Evolutionary conservation across 2,888 invertebrate species (phyloP), one percentile per base, ranked within the genome.

Genomic region (Thymelicus acteon): DNA sequence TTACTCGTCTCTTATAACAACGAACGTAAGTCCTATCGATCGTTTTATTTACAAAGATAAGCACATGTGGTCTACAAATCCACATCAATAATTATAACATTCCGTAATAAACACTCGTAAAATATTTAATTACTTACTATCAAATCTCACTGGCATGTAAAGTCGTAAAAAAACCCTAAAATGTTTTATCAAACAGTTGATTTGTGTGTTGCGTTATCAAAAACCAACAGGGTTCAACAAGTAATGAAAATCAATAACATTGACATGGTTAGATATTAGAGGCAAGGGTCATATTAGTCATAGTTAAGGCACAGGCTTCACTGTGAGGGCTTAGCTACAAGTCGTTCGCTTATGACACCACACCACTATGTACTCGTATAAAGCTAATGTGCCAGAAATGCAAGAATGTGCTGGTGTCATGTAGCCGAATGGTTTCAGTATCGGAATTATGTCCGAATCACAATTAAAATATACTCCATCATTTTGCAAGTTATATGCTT

Each of bases 181-280:
- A 54, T 15, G 44, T 7, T 64, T 65, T 65, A 60, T 71, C 64
- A 65, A 65, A 71, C 47, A 60, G 31, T 60, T 65, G 65, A 71
- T 71, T 58, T 71, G 37, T 71, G 37, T 65, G 60, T 70, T 47
- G 58, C 8, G 48, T 71, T 71, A 65, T 71, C 71, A 71, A 65
- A 60, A 71, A 71, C 64, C 54, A 71, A 65, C 71, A 71, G 31
- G 65, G 65, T 54, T 71, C 71, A 71, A 71, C 71, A 71, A 71
- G 71, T 69, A 63, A 71, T 60, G 65, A 71, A 71, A 71, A 71
- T 71, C 71, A 71, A 71, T 71, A 71, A 65, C 31, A 65, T 60
- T 65, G 60, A 40, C 60, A 60, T 65, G 47, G 63, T 64, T 54
- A 70, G 63, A 64, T 40, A 64, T 58, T 65, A 49, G 58, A 68